Base-by-base conservation (phyloP, 2,888 invertebrate genomes). In the Clistopyga incitator region DNA sequence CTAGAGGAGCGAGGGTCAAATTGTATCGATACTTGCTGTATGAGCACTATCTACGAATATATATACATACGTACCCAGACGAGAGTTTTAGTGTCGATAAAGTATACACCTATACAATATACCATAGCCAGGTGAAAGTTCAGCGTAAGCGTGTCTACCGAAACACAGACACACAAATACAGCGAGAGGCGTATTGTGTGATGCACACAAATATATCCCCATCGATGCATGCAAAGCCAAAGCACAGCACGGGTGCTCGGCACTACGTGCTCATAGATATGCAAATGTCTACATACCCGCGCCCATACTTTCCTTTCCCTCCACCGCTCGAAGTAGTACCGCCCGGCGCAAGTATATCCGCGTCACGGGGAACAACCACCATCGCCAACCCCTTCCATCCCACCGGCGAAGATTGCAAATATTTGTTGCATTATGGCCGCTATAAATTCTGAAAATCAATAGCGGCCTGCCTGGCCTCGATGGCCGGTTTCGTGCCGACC, bases 371-470 rank as follows among this genome's bases (percentile, higher is more conserved):
- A 54, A 75, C 75, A 52, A 38, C 20, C 76, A 18, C 38, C 74
- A 18, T 6, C 18, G 45, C 13, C 70, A 59, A 47, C 42, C 25
- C 45, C 18, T 29, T 11, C 34, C 64, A 54, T 47, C 56, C 34
- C 20, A 78, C 13, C 78, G 67, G 75, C 79, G 81, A 88, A 89
- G 86, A 88, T 88, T 86, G 87, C 87, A 88, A 89, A 89, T 87
- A 89, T 89, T 89, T 88, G 87, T 87, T 87, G 88, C 86, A 86
- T 86, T 85, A 85, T 83, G 83, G 75, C 82, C 72, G 78, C 86
- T 85, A 87, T 88, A 88, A 89, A 88, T 88, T 88, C 82, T 76
- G 85, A 88, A 87, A 89, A 88, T 89, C 89, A 86, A 89, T 88
- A 88, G 77, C 59, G 67, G 77, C 52, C 76, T 78, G 47, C 50